Evolutionary conservation across 2,113 vertebrate species (phyloP).

Genomic region (Pollachius pollachius): DNA sequence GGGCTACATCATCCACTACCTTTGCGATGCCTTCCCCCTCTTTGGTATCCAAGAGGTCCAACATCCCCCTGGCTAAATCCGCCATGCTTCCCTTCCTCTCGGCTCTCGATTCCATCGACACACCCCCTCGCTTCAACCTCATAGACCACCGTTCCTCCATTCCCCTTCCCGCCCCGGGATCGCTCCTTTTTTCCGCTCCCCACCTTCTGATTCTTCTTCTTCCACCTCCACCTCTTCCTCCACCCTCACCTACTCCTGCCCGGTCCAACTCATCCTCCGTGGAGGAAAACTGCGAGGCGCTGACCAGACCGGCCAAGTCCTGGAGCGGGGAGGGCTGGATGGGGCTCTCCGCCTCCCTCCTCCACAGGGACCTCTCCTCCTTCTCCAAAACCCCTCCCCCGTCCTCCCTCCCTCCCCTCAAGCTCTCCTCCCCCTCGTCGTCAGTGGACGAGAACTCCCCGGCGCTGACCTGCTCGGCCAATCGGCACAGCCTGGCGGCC

Average conservation of each 20-base stretch:
- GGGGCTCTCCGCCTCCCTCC: constrained; percentile 29
- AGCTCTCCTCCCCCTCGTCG: constrained; percentile 61
- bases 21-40: not conserved
- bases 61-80: constrained; percentile 51
- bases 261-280: constrained; percentile 56
- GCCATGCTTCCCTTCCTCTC: constrained; percentile 34
- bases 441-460: constrained; percentile 62
- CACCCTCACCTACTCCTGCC: constrained; percentile 14
- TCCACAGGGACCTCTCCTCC: constrained; percentile 46
- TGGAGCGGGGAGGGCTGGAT: constrained; percentile 30
- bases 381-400: constrained; percentile 25
- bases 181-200: not conserved
- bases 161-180: not conserved
- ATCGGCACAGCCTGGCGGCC: constrained; percentile 45
- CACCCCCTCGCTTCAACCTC: not conserved
- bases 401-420: constrained; percentile 1
- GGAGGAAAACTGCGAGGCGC: constrained; percentile 56
- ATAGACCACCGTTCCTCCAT: not conserved
- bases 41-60: constrained; percentile 38
- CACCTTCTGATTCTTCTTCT: too few species aligned
- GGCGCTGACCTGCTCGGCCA: constrained; percentile 42
- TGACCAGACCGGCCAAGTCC: constrained; percentile 45
- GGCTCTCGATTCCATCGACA: not conserved
- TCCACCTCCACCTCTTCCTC: constrained; percentile 10
- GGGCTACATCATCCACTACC: not conserved